Conservation (phyloP, 2,113 vertebrate species). For the Oncorhynchus clarkii region DNA sequence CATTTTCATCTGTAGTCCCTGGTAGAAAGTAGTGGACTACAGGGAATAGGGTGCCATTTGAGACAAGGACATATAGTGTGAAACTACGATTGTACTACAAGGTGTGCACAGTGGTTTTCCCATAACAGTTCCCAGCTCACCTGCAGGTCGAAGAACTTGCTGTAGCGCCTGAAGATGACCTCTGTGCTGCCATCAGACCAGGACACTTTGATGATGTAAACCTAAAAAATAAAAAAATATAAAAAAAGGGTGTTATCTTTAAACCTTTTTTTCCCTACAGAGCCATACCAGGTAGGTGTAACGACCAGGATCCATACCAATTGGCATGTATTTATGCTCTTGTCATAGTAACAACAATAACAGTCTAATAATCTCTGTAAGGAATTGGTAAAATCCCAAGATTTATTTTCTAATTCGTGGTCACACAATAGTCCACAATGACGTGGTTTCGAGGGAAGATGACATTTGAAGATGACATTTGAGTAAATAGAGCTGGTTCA, state of each 20-base stretch:
- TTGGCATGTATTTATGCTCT: too few species aligned
- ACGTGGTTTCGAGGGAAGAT: neutral
- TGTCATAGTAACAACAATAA: too few species aligned
- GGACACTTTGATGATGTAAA: conserved; percentile 96
- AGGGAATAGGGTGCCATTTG: neutral
- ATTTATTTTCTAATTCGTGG: conserved; percentile 6
- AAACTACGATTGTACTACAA: neutral
- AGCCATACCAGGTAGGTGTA: too few species aligned
- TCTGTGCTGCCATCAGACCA: conserved; percentile 93
- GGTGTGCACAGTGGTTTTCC: neutral
- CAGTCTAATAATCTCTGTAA: too few species aligned
- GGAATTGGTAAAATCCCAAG: too few species aligned
- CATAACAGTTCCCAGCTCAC: conserved; percentile 64
- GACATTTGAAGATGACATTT: neutral
- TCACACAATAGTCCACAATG: conserved; percentile 6
- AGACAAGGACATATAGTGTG: neutral
- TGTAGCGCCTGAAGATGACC: conserved; percentile 94
- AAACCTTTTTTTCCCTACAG: too few species aligned
- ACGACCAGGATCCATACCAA: too few species aligned
- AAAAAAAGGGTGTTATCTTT: too few species aligned
- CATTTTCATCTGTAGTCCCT: too few species aligned
- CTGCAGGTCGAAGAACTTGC: conserved; percentile 99
- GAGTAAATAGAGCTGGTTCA: neutral
- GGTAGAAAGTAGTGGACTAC: too few species aligned
- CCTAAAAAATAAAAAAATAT: conserved; percentile 67